Evolutionary conservation across 2,888 invertebrate genomes (phyloP).

Genomic region (Meandrusa payeni): DNA sequence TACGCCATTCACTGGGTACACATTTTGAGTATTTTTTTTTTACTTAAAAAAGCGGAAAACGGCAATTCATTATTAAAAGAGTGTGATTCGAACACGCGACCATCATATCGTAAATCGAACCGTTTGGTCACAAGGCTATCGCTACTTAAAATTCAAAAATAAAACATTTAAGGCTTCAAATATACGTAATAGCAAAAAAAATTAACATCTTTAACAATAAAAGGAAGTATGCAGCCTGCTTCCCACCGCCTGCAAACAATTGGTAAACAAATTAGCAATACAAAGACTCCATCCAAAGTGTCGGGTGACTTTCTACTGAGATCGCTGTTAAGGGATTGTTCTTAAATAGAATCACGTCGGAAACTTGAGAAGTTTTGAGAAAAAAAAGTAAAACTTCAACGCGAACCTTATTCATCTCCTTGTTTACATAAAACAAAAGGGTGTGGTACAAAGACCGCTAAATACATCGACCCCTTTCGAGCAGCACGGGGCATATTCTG

Average conservation of each 20-base stretch:
- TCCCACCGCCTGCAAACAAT: constrained; percentile 7
- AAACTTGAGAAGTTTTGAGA: constrained; percentile 17
- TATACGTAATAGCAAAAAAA: no score
- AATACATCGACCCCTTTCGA: constrained; percentile 28
- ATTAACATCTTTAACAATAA: no score
- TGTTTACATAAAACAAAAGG: constrained; percentile 29
- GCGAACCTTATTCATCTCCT: constrained; percentile 23
- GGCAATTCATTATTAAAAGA: no score
- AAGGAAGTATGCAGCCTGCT: constrained; percentile 4
- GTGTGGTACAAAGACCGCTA: constrained; percentile 25
- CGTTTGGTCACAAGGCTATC: no score
- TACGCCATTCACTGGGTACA: no score
- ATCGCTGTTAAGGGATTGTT: constrained; percentile 9
- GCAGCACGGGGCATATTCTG: constrained; percentile 28
- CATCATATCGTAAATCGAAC: no score
- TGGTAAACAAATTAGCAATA: constrained; percentile 15
- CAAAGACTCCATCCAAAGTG: constrained; percentile 11
- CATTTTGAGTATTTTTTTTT: no score
- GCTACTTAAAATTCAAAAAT: no score
- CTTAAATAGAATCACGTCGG: constrained; percentile 14
- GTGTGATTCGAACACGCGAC: no score
- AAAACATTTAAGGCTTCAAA: no score
- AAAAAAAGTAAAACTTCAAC: constrained; percentile 22
- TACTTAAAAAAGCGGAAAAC: no score
- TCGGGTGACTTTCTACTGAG: constrained; percentile 13